Percentiles rank a stretch among this genome's conserved stretches.
Evolutionary conservation across 2,797 vertebrate genomes (phyloP).

Genomic region (Sebastes nivosus): DNA sequence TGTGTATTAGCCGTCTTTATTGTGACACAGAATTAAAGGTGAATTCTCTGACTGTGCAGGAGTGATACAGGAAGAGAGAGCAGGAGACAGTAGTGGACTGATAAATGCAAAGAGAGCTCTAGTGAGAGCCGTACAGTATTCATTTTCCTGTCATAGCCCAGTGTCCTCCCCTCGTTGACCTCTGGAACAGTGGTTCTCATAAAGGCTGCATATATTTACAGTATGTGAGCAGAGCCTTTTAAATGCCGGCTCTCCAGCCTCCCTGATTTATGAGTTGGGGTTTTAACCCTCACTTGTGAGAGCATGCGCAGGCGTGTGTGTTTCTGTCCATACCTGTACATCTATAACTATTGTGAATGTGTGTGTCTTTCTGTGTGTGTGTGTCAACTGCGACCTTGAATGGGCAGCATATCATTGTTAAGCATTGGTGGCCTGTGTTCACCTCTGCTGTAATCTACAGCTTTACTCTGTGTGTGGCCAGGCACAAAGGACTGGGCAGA

Average conservation of each 20-base stretch:
- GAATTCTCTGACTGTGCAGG: background rate
- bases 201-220: slow-evolving; percentile 51
- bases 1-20: background rate
- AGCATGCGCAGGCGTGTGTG: background rate
- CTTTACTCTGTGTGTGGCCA: slow-evolving; percentile 39
- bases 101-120: background rate
- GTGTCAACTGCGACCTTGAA: slow-evolving; percentile 47
- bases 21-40: background rate
- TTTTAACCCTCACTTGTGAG: slow-evolving; percentile 28
- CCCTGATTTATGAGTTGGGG: slow-evolving; percentile 51
- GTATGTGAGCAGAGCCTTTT: slow-evolving; percentile 32
- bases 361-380: background rate
- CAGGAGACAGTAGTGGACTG: background rate
- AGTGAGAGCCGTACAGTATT: slow-evolving; percentile 16
- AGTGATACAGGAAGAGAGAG: background rate
- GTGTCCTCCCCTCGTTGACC: slow-evolving; percentile 31
- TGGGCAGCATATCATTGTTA: slow-evolving; percentile 45
- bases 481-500: slow-evolving; percentile 4
- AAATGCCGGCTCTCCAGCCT: slow-evolving; percentile 23
- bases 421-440: slow-evolving; percentile 33
- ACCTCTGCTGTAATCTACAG: slow-evolving; percentile 46
- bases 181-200: slow-evolving; percentile 30
- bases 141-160: slow-evolving; percentile 24
- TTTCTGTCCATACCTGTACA: background rate
- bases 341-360: background rate